Evolutionary conservation across 2,113 vertebrate species (phyloP), one percentile per base, ranked within the genome.

Genomic region (Corythoichthys intestinalis): DNA sequence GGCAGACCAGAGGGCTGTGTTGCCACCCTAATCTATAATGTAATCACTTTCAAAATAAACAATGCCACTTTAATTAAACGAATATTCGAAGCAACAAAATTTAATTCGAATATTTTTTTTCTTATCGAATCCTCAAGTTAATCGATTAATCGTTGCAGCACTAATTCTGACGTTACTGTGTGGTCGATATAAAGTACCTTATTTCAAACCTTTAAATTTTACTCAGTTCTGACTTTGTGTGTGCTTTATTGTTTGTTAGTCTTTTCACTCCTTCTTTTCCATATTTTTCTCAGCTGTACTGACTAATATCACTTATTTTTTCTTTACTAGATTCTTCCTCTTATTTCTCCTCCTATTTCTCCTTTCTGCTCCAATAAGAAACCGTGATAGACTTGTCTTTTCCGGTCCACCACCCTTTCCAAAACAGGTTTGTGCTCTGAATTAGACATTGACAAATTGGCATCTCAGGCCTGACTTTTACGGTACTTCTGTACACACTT

Each of bases 281-380:
- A 9, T 20, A 2, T 62, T 44, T 86, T 77, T 77, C 11, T 74
- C 77, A 79, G 72, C 80, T 80, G 75, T 80, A 75, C 77, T 75
- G 70, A 91, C 87, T 92, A 65, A 92, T 92, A 87, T 82, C 73
- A 76, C 74, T 87, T 89, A 74, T 92, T 79, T 91, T 82, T 75
- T 79, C n/a, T 78, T 66, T 48, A 56, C 72, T 86, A 86, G 82
- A 87, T 77, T 83, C 69, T 76, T 73, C 58, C 69, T 59, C 44
- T 68, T 66, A 73, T 56, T 70, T 83, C 67, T 77, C 57, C 71
- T 83, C 64, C 67, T 69, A 61, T 61, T 84, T 83, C 63, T 88
- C 73, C 87, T 65, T 85, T 83, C 73, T 85, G 67, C 81, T 77
- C 61, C 66, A 79, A 85, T 85, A 84, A 88, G 83, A 77, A 88